Percentiles rank a stretch among this genome's conserved stretches.
These are phyloP conservation scores for Phainopepla nitens DNA, from an alignment of 2,113 vertebrate genomes.

Conservation along the genomic window DNA sequence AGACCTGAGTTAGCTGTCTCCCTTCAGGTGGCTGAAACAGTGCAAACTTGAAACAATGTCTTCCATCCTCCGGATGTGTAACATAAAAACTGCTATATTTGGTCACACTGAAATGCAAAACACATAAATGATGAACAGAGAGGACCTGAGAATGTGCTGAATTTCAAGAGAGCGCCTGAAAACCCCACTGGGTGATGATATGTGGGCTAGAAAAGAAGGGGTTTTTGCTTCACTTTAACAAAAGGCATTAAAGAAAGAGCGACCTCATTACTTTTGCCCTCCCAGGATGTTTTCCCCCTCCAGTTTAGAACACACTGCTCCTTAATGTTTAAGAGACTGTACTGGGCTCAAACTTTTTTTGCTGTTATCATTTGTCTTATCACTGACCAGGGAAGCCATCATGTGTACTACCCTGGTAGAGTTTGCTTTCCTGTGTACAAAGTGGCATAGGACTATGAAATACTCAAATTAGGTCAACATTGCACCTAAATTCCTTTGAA, in stretches of 20 bases:
- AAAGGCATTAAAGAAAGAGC: neutral
- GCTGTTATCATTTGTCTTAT: neutral
- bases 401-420: neutral
- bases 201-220: neutral
- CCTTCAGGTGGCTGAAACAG: neutral
- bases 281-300: neutral
- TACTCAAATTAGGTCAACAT: neutral
- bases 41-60: neutral
- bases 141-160: neutral
- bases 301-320: neutral
- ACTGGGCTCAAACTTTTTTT: neutral
- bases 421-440: neutral
- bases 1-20: neutral
- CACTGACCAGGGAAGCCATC: neutral
- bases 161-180: neutral
- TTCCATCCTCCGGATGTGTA: neutral
- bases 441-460: neutral
- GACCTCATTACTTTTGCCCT: neutral
- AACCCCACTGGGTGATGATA: fast-evolving
- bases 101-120: neutral
- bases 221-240: neutral
- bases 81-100: neutral
- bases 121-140: neutral
- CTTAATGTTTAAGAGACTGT: neutral
- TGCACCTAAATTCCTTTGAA: neutral